Conservation (phyloP, 2,113 vertebrate species). For the Notothenia coriiceps region DNA sequence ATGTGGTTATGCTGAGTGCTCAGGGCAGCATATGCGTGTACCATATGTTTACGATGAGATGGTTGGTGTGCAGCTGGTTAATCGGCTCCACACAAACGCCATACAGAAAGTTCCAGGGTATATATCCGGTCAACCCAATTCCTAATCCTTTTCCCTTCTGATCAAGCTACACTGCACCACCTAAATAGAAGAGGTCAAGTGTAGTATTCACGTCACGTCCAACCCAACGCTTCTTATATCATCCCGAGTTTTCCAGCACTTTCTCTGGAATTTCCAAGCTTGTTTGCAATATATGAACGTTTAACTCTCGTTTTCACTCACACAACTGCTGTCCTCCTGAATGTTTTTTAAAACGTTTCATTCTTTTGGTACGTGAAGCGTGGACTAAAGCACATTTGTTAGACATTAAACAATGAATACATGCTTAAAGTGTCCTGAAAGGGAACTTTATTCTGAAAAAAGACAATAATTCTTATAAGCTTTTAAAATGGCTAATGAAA, state of each 20-base stretch:
- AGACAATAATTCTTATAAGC: background rate
- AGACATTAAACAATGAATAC: no score
- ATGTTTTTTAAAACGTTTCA: background rate
- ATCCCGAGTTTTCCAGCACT: background rate
- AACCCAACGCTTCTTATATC: background rate
- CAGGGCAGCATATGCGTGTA: slow-evolving; percentile 66
- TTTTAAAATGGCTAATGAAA: no score
- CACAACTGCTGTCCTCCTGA: background rate
- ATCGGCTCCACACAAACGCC: slow-evolving; percentile 73
- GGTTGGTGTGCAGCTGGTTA: slow-evolving; percentile 67
- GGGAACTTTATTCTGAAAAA: no score
- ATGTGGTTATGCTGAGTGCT: slow-evolving; percentile 21
- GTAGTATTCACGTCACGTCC: slow-evolving; percentile 7
- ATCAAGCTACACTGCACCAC: slow-evolving; percentile 27
- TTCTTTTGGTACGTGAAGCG: background rate
- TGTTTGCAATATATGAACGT: background rate
- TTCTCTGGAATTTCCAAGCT: background rate
- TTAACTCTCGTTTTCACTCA: background rate
- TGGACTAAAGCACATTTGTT: background rate
- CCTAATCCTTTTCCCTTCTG: slow-evolving; percentile 64
- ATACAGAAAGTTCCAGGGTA: slow-evolving; percentile 26
- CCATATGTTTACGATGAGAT: slow-evolving; percentile 76
- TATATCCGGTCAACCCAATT: slow-evolving; percentile 41
- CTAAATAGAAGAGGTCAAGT: background rate
- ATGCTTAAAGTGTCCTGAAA: no score